Evolutionary conservation across 2,797 vertebrate species (phyloP), one percentile per base, ranked within the genome.

Genomic region (Lepus townsendii): DNA sequence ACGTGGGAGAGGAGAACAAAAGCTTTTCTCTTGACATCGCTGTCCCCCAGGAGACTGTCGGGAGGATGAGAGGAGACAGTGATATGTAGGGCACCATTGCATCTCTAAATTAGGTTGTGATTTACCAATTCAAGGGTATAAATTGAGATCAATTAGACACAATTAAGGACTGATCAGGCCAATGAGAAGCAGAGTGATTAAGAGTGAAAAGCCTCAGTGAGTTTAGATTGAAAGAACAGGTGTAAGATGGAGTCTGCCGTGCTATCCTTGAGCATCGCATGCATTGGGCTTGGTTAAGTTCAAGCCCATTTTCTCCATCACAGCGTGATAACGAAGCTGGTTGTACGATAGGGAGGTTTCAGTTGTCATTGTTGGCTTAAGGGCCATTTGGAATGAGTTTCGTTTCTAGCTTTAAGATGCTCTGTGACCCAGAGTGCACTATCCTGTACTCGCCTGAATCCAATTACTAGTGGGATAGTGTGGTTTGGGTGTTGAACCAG

Each of bases 401-500:
- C 87, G 66, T 93, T 94, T 77, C 62, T 42, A 82, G 77, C 50
- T 94, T 79, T 85, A 90, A 88, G 79, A 92, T 92, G 62, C 66
- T 90, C 7, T 54, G 0, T 84, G 94, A 78, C 60, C 88, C 52
- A 32, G 72, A 26, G 60, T 65, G 62, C 14, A 66, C 90, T 79
- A 62, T 78, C 82, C 87, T 85, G 63, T 78, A 72, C 52, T 88
- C 0, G n/a, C 17, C 90, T 93, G 92, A 94, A 94, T 94, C 80
- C 92, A 94, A 42, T 94, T 82, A 75, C 76, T 68, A 30, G 27
- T 24, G 73, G 92, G 65, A 35, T 42, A 57, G 72, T 75, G 88
- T 68, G 83, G 88, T 60, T 94, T 89, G 91, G 52, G 68, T 92
- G 73, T 94, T 89, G 88, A 95, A 93, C 87, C 79, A 91, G 90